phyloP scores from a whole-genome alignment of 2,888 invertebrate species.

The Monopis laevigella region DNA sequence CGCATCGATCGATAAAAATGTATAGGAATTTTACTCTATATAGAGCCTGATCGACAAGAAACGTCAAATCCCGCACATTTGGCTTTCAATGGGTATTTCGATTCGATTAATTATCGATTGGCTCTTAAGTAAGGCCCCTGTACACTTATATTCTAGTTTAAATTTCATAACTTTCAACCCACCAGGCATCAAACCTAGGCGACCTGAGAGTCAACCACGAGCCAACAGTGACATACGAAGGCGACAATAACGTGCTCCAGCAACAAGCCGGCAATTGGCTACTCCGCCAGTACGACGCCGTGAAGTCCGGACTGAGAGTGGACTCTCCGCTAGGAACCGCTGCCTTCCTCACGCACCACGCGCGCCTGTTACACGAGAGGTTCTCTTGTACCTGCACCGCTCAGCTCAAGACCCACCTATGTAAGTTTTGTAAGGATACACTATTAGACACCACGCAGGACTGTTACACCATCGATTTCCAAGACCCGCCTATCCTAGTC shows the following conservation, averaged over 20 bases:
- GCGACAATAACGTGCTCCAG: conserved; percentile 91
- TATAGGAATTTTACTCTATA: too few relatives aligned
- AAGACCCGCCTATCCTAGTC: too few relatives aligned
- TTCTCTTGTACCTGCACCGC: conserved; percentile 30
- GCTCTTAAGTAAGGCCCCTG: too few relatives aligned
- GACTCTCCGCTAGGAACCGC: conserved; percentile 78
- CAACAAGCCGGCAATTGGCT: conserved; percentile 93
- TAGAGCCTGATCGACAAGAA: too few relatives aligned
- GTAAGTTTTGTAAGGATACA: conserved; percentile 40
- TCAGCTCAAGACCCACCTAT: conserved; percentile 36
- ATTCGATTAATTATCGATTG: too few relatives aligned
- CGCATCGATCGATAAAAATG: too few relatives aligned
- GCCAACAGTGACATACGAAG: conserved; percentile 91
- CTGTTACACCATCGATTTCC: too few relatives aligned
- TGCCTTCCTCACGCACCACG: conserved; percentile 65
- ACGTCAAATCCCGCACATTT: too few relatives aligned
- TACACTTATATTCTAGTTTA: too few relatives aligned
- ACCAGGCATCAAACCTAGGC: conserved; percentile 81
- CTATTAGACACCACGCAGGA: too few relatives aligned
- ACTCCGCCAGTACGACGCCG: conserved; percentile 70
- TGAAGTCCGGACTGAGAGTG: conserved; percentile 43
- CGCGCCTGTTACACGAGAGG: conserved; percentile 22
- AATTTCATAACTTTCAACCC: neutral
- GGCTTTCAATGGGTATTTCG: too few relatives aligned
- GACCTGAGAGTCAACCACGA: conserved; percentile 88